A percentile compares a stretch with the other conserved stretches of the same genome.
phyloP scores from a whole-genome alignment of 2,797 vertebrate genomes.

The Pteronotus mesoamericanus region DNA sequence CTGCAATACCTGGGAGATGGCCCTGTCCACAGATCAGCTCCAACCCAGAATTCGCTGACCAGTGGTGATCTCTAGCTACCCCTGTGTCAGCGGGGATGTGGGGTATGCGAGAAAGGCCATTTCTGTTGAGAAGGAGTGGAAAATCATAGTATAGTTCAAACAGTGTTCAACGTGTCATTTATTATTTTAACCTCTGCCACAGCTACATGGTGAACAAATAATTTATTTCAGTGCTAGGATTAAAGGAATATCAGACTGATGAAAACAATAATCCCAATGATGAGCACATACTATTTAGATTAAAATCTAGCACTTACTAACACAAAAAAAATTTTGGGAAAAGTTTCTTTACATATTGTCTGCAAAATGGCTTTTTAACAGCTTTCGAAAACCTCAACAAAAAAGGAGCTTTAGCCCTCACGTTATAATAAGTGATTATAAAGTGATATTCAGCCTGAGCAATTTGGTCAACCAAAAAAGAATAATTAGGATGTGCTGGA shows the following conservation, averaged over 20 bases:
- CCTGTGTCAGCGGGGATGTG: background rate
- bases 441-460: background rate
- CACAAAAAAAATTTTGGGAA: background rate
- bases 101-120: background rate
- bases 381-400: background rate
- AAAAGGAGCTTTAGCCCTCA: background rate
- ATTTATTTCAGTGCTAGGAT: background rate
- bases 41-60: background rate
- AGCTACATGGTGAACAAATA: background rate
- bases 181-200: background rate
- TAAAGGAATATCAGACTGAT: background rate
- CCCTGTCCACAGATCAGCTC: background rate
- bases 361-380: background rate
- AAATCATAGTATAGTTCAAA: background rate
- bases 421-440: background rate
- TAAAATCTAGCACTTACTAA: background rate
- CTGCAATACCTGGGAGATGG: too few species aligned
- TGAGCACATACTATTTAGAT: background rate
- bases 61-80: too few species aligned
- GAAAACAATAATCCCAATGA: background rate
- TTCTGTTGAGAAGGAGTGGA: background rate
- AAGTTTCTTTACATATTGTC: background rate
- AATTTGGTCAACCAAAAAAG: background rate
- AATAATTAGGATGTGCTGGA: background rate
- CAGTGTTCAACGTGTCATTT: background rate